Conservation (phyloP, 2,113 vertebrate species). For the Sialia sialis region DNA sequence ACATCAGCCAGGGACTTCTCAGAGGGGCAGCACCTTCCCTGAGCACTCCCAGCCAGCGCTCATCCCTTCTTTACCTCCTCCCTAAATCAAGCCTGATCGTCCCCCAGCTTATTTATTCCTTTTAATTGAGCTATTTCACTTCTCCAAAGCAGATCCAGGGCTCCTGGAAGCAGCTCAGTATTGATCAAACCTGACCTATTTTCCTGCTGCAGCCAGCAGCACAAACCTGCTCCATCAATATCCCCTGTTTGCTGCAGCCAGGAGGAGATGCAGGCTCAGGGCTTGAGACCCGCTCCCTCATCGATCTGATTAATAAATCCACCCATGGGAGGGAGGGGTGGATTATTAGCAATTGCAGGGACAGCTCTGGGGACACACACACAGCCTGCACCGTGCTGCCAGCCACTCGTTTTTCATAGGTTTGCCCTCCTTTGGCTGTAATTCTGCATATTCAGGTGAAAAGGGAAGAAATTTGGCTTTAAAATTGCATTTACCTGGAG, state of each 20-base stretch:
- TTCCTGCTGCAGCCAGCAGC: neutral
- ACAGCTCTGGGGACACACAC: neutral
- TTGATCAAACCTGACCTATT: constrained; percentile 61
- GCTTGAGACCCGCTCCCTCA: neutral
- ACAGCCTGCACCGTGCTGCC: neutral
- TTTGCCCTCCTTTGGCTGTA: neutral
- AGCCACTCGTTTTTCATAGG: neutral
- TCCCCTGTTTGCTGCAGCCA: neutral
- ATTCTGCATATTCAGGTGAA: neutral
- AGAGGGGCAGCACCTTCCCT: neutral
- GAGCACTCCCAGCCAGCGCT: neutral
- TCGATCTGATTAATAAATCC: constrained; percentile 45
- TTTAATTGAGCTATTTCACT: neutral
- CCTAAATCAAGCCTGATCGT: neutral
- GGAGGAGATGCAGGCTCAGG: neutral
- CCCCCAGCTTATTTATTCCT: neutral
- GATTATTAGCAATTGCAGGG: neutral
- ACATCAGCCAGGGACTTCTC: accelerated
- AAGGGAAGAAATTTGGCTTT: neutral
- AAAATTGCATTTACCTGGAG: neutral
- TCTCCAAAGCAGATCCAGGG: neutral
- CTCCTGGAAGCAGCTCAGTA: neutral
- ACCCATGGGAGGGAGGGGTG: neutral
- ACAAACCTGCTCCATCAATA: neutral
- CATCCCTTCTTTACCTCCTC: neutral